Conservation (phyloP, 1,140 invertebrate genomes). For the Cephus cinctus region DNA sequence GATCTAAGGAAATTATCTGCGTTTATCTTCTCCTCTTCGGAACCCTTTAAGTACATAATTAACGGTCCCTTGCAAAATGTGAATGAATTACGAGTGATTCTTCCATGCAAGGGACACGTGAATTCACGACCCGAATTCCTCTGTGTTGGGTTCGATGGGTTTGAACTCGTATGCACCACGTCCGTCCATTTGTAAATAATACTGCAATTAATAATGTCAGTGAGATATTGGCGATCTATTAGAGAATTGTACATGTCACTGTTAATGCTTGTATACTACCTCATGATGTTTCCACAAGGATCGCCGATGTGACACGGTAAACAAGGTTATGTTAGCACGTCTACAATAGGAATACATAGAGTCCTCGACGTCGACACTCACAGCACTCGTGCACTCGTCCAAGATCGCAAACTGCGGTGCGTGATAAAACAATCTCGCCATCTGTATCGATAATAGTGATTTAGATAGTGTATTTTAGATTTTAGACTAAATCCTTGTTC, state of each 20-base stretch:
- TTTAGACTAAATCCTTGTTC: background rate
- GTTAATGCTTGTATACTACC: slow-evolving; percentile 46
- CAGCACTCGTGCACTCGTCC: slow-evolving; percentile 97
- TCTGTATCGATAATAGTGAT: slow-evolving; percentile 58
- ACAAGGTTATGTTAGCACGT: slow-evolving; percentile 86
- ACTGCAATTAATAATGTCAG: slow-evolving; percentile 54
- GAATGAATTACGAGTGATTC: slow-evolving; percentile 5
- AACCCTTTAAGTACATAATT: no score
- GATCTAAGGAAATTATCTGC: no score
- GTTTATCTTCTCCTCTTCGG: no score
- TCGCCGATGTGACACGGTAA: slow-evolving; percentile 96
- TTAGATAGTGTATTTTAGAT: slow-evolving; percentile 3
- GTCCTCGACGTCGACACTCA: slow-evolving; percentile 96
- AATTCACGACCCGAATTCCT: slow-evolving; percentile 89
- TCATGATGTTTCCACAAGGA: slow-evolving; percentile 97
- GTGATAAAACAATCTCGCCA: slow-evolving; percentile 97
- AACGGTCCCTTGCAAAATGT: slow-evolving; percentile 14
- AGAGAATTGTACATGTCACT: background rate
- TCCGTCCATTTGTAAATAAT: slow-evolving; percentile 94
- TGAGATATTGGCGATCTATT: background rate
- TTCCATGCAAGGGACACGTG: slow-evolving; percentile 25
- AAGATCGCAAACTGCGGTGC: slow-evolving; percentile 96
- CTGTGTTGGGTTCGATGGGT: slow-evolving; percentile 79
- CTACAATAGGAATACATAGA: slow-evolving; percentile 94
- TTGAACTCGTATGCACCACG: slow-evolving; percentile 85